phyloP scores from a whole-genome alignment of 2,888 invertebrate genomes.

The Patella ulyssiponensis region DNA sequence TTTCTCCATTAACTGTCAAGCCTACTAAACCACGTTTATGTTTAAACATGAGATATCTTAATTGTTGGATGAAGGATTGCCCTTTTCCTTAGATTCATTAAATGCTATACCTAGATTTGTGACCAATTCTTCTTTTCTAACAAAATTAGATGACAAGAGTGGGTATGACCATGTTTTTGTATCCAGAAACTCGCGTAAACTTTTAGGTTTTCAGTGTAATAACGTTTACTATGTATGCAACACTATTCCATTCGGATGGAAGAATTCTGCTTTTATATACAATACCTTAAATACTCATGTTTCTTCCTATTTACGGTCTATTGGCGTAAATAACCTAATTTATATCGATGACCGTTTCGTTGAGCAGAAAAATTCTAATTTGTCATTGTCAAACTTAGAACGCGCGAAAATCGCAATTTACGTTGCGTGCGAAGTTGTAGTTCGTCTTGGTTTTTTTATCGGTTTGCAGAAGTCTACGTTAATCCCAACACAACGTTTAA shows the following conservation, averaged over 20 bases:
- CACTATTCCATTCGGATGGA: slow-evolving; percentile 7
- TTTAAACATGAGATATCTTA: neutral
- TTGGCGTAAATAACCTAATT: neutral
- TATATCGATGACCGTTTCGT: neutral
- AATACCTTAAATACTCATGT: neutral
- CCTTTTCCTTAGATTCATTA: neutral
- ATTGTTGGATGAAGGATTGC: neutral
- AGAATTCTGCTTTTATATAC: slow-evolving; percentile 1
- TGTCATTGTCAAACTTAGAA: no score
- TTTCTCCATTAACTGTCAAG: neutral
- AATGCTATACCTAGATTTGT: neutral
- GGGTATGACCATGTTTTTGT: neutral
- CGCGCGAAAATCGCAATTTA: no score
- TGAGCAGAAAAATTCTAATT: neutral
- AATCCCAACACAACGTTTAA: no score
- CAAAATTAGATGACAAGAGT: neutral
- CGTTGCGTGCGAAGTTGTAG: no score
- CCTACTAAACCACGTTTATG: neutral
- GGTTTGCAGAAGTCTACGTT: no score
- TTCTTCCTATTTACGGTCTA: neutral
- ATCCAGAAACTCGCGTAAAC: neutral
- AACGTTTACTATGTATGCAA: slow-evolving; percentile 1
- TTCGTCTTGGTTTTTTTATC: no score
- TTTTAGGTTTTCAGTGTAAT: slow-evolving; percentile 5
- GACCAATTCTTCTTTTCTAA: neutral